phyloP scores from a whole-genome alignment of 92 coral and sea anemone species.

The Phenganax marumi region DNA sequence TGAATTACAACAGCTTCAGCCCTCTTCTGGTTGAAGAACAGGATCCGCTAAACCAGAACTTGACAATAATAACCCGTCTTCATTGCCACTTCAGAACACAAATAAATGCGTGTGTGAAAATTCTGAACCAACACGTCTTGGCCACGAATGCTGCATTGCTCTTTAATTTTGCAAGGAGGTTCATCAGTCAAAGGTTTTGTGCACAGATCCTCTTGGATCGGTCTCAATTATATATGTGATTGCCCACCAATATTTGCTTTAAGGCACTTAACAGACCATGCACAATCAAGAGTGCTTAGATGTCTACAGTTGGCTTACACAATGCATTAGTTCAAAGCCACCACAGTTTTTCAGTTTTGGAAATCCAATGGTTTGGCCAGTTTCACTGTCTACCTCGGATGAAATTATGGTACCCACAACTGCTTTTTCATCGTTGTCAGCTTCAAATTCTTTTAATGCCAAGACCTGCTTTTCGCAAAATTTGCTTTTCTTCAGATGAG shows the following conservation, averaged over 20 bases:
- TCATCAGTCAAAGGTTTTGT: not conserved
- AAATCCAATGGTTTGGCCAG: not conserved
- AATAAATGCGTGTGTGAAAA: not conserved
- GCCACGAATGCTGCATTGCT: not conserved
- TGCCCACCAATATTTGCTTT: not conserved
- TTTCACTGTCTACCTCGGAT: not conserved
- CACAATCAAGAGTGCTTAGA: not conserved
- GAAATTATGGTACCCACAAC: not conserved
- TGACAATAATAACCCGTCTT: no score
- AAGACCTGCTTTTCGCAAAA: not conserved
- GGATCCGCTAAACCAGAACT: no score
- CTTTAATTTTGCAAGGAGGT: not conserved
- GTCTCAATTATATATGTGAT: not conserved
- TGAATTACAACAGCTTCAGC: no score
- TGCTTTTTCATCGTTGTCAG: not conserved
- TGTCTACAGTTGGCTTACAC: not conserved
- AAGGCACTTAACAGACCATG: not conserved
- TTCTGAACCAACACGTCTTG: not conserved
- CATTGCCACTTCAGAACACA: no score
- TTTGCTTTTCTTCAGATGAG: not conserved
- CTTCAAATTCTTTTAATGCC: not conserved
- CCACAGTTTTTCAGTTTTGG: slow-evolving; percentile 9
- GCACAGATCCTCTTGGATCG: not conserved
- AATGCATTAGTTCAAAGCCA: not conserved
- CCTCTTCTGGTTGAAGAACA: no score